Base-by-base conservation (phyloP, 1,140 invertebrate species). In the Brachionus plicatilis region DNA sequence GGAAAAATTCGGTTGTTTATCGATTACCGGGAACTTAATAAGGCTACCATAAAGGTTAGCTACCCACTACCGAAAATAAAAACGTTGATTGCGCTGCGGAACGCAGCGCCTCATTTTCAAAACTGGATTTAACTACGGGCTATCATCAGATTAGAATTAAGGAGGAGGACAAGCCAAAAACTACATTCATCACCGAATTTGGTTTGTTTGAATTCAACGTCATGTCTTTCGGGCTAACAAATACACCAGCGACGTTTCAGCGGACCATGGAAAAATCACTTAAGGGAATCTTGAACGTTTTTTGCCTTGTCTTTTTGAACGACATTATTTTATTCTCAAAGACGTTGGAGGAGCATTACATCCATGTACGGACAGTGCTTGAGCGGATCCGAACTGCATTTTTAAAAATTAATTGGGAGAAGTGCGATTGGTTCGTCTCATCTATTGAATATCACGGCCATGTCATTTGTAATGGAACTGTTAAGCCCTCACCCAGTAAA, bases 221-320 rank as follows among this genome's bases (percentile, higher is more conserved):
- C 1, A 88, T 91, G 88, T 88, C 89, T 0, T 91, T 90, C 85
- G 90, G 90, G 0, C 84, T 91, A 1, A 85, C 84, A 2, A 88
- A 89, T 20, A 87, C 89, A 1, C 87, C 87, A 14, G 87, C 88
- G 1, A 89, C 88, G 0, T 88, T 89, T 84, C 87, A 88, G 78
- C 24, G 88, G 29, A 84, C 88, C 11, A 86, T 89, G 56, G 86
- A 88, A 45, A 80, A 84, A 50, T 60, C 86, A 12, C 29, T 76
- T 9, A 33, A 17, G 8, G 72, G 45, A n/a, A 29, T 76, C 20
- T 37, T 27, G 20, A 20, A 41, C 9, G 11, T 37, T 37, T 76
- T 29, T 24, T 76, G 33, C 29, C 20, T 76, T 6, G 72, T 76
- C 12, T 76, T 33, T 50, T 37, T 76, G 9, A 29, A 76, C 11